Percentiles rank a stretch among this genome's conserved stretches.
Evolutionary conservation across 2,797 vertebrate species (phyloP).

Genomic region (Sebastes diaconus): DNA sequence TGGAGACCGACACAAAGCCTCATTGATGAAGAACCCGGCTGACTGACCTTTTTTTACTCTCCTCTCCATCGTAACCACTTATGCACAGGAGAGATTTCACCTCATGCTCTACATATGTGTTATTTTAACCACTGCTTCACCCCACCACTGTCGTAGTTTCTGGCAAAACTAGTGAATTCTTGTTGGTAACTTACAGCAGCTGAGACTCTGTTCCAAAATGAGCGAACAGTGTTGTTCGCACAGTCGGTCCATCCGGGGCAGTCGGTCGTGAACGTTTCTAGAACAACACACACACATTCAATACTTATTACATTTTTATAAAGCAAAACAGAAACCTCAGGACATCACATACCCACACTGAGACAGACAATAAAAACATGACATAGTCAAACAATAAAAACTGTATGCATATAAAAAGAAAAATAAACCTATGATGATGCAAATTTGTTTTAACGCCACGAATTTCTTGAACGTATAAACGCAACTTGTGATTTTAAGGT

Average conservation of each 20-base stretch:
- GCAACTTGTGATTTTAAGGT: no score
- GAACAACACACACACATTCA: neutral
- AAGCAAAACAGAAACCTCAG: neutral
- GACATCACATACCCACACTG: neutral
- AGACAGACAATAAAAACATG: neutral
- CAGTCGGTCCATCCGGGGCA: slow-evolving; percentile 69
- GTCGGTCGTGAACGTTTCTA: slow-evolving; percentile 71
- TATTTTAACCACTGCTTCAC: neutral
- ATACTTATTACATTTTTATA: neutral
- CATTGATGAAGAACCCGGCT: slow-evolving; percentile 59
- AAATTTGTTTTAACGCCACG: no score
- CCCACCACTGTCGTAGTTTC: rapidly evolving
- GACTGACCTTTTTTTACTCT: slow-evolving; percentile 20
- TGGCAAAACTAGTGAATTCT: neutral
- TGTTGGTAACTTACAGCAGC: slow-evolving; percentile 60
- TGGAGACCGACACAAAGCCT: slow-evolving; percentile 71
- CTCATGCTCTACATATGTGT: neutral
- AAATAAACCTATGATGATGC: no score
- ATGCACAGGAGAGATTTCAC: neutral
- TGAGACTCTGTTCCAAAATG: slow-evolving; percentile 75
- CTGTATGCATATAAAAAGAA: neutral
- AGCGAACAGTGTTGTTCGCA: slow-evolving; percentile 66
- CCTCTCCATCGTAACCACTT: neutral
- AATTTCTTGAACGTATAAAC: no score
- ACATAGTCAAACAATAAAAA: neutral